Evolutionary conservation across 2,888 invertebrate genomes (phyloP), one percentile per base, ranked within the genome.

Genomic region (Cephus rjabovi): DNA sequence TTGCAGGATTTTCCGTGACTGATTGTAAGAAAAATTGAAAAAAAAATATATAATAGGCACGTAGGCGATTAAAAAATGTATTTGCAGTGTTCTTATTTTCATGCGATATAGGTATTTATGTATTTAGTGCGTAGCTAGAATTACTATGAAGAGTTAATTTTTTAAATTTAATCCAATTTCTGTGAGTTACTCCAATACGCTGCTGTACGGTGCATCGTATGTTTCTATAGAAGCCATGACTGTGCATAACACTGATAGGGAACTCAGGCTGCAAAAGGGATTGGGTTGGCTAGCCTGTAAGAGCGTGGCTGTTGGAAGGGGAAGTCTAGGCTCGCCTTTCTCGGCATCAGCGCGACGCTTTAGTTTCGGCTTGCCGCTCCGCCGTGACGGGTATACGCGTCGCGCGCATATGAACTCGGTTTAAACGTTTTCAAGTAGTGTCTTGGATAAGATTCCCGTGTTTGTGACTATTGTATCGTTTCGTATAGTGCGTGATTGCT

Each of bases 321-420:
- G 68, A 75, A 68, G 82, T 78, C 82, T 87, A 87, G 89, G 87
- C 87, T 89, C 85, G 85, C 79, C 84, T 85, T 79, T 81, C 83
- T 81, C 82, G 81, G 75, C 81, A 77, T 84, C 84, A 83, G 89
- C 86, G 83, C 86, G 85, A 74, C 88, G 87, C 89, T 86, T 86
- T 83, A 90, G 90, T 90, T 85, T 88, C 88, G 90, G 88, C 85
- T 87, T 88, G 87, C 87, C 90, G 89, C 85, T 90, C 86, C 83
- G 81, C 83, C 85, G 86, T 82, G 86, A 83, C 85, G 89, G 87
- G 82, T 85, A 83, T 80, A 56, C 23, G 23, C 56, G 56, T 56
- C 9, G 56, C 23, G 56, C 79, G 78, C 79, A 15, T 11, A 0
- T 70, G 33, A 31, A 12, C 12, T 69, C 40, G n/a, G n/a, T 76